A percentile compares a stretch with the other conserved stretches of the same genome.
Conservation (phyloP, 2,797 vertebrate genomes). For the Helicolenus hilgendorfi region DNA sequence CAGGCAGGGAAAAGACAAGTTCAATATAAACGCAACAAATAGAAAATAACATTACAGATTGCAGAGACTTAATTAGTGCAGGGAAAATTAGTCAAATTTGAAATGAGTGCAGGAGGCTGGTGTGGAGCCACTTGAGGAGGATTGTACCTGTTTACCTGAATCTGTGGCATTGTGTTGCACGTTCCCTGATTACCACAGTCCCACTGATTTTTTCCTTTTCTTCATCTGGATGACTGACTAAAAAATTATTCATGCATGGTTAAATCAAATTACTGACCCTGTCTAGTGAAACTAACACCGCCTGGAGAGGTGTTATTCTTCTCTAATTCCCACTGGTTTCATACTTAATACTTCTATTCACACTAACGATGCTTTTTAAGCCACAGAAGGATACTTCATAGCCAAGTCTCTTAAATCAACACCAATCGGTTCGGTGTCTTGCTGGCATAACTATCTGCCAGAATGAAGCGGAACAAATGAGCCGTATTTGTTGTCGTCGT, state of each 20-base stretch:
- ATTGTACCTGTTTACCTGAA: slow-evolving; percentile 17
- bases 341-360: neutral
- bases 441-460: neutral
- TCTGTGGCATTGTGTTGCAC: neutral
- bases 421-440: neutral
- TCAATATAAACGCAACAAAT: slow-evolving; percentile 10
- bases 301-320: neutral
- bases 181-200: slow-evolving; percentile 3
- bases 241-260: slow-evolving; percentile 3
- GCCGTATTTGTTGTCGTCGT: neutral
- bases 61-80: slow-evolving; percentile 41
- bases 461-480: neutral
- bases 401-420: slow-evolving; percentile 17
- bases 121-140: neutral
- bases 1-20: neutral
- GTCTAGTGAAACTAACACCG: neutral
- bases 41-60: slow-evolving; percentile 26
- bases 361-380: neutral
- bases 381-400: neutral
- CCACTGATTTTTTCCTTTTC: neutral
- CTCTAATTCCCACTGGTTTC: neutral
- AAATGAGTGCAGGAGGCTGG: neutral
- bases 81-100: slow-evolving; percentile 8
- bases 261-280: slow-evolving; percentile 42
- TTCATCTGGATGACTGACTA: neutral